Evolutionary conservation across 2,113 vertebrate genomes (phyloP).

Genomic region (Ailuropoda melanoleuca): DNA sequence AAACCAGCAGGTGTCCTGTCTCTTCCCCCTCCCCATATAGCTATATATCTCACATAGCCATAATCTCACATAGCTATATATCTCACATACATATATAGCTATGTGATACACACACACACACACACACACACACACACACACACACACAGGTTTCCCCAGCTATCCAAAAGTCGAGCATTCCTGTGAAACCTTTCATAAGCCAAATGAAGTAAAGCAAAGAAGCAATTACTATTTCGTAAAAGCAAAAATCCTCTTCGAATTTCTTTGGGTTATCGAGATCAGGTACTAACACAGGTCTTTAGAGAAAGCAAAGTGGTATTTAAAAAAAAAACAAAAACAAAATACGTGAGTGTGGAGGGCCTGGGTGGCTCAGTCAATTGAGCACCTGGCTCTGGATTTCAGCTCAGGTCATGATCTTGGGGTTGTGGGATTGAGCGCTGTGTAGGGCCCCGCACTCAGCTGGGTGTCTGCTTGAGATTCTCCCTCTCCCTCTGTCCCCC

Average conservation of each 20-base stretch:
- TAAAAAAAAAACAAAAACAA: neutral
- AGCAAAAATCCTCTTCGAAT: neutral
- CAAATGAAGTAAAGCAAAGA: neutral
- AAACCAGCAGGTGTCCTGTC: neutral
- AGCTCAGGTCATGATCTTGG: neutral
- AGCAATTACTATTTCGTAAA: neutral
- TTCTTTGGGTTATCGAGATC: neutral
- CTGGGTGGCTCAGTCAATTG: neutral
- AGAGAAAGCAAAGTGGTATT: neutral
- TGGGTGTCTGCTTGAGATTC: neutral
- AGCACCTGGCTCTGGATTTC: neutral
- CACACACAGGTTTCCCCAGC: neutral
- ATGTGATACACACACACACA: neutral
- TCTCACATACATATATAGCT: neutral
- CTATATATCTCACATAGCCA: neutral
- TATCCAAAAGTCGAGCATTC: neutral
- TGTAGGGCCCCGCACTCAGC: neutral
- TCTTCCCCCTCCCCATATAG: neutral
- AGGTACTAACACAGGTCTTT: neutral
- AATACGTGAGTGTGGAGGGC: neutral
- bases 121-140: no score
- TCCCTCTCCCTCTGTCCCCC: neutral
- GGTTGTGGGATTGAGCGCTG: neutral
- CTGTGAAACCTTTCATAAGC: neutral
- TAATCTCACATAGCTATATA: neutral